phyloP scores from a whole-genome alignment of 2,113 vertebrate species.

The Verasper variegatus region DNA sequence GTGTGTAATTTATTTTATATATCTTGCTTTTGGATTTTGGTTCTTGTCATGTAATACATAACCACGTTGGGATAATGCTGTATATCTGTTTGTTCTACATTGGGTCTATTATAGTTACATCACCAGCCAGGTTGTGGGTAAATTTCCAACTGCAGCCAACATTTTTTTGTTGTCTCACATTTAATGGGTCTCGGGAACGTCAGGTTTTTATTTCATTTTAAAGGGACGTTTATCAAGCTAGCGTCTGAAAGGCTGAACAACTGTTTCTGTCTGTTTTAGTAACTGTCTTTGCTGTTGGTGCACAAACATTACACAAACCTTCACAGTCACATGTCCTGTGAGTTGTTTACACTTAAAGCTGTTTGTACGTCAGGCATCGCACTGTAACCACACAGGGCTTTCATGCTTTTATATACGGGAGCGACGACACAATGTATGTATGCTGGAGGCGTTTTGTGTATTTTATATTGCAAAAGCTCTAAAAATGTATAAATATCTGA shows the following conservation, averaged over 20 bases:
- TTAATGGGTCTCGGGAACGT: background rate
- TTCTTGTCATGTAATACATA: background rate
- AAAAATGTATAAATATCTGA: background rate
- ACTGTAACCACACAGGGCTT: constrained; percentile 7
- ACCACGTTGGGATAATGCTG: background rate
- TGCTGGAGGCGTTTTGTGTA: constrained; percentile 6
- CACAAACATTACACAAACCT: too few relatives aligned
- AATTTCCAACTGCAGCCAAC: background rate
- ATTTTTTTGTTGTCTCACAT: background rate
- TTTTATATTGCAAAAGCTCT: background rate
- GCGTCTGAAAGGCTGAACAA: background rate
- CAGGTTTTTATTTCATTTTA: too few relatives aligned
- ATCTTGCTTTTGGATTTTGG: background rate
- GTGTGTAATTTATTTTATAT: background rate
- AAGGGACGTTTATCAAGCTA: too few relatives aligned
- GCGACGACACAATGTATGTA: background rate
- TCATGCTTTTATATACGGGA: background rate
- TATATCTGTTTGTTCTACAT: background rate
- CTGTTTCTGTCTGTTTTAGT: constrained; percentile 16
- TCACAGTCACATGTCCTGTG: background rate
- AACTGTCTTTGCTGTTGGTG: constrained; percentile 2
- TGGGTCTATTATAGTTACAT: background rate
- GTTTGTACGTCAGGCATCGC: too few relatives aligned
- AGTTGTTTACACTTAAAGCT: constrained; percentile 15
- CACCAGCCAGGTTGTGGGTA: background rate